Percentiles rank a stretch among this genome's conserved stretches.
Conservation (phyloP, 2,888 invertebrate genomes). For the Ophion slaviceki region DNA sequence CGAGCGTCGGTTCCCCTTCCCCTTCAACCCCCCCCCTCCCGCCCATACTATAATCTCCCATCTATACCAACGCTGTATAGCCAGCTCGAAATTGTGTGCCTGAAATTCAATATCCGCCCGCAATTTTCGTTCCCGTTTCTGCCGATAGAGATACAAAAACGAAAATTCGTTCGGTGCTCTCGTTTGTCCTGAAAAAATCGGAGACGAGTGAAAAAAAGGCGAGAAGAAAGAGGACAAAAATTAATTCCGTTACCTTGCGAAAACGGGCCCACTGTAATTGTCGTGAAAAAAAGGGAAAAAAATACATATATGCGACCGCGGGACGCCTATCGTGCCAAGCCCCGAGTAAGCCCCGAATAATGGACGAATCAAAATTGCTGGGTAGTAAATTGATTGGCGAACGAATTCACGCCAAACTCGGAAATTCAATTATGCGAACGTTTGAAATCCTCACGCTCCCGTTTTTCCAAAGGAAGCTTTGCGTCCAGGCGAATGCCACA, state of each 20-base stretch:
- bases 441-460: neutral
- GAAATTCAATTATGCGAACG: slow-evolving; percentile 24
- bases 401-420: slow-evolving; percentile 18
- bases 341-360: neutral
- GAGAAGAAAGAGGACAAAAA: slow-evolving; percentile 18
- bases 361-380: neutral
- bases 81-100: neutral
- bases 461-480: neutral
- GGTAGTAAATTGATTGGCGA: neutral
- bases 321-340: neutral
- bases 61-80: neutral
- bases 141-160: neutral
- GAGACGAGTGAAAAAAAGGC: neutral
- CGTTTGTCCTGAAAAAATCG: neutral
- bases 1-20: neutral
- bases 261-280: neutral
- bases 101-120: slow-evolving; percentile 34
- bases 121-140: slow-evolving; percentile 12
- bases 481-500: no score
- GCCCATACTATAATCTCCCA: neutral
- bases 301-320: neutral
- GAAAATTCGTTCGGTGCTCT: neutral
- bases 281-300: neutral
- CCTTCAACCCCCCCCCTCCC: neutral
- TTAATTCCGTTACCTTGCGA: neutral